Evolutionary conservation across 2,888 invertebrate genomes (phyloP), one percentile per base, ranked within the genome.

Genomic region (Stenotaenia linearis): DNA sequence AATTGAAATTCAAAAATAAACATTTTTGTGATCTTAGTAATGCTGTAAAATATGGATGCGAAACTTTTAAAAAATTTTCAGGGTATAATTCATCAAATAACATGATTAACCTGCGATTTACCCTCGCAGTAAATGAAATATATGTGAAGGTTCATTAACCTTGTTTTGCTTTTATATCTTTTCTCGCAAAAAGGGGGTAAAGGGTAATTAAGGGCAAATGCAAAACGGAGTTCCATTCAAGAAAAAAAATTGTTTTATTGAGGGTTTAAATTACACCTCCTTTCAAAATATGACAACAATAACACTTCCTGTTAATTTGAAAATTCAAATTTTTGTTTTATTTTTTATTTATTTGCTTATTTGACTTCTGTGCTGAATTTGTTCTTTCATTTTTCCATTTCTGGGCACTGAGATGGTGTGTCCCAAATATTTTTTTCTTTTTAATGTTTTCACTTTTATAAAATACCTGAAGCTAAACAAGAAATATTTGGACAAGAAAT

Each of bases 391-490:
- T 25, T n/a, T 28, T 28, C 69, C 69, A 28, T 69, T 69, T 69
- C 12, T 28, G 69, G 18, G 69, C 69, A 28, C 28, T 23, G 4
- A 15, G 50, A 69, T 28, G 28, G 15, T 69, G 28, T 69, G 69
- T 69, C n/a, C 69, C 69, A 69, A 28, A 69, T 69, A 28, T 69
- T 69, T 69, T 69, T 69, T 28, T 25, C 1, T n/a, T 18, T n/a
- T 50, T 7, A n/a, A 10, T 18, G 12, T 1, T 25, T 25, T 69
- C 61, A 25, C 25, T 69, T 69, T 69, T 28, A 15, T 10, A 25
- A 23, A 69, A 69, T 69, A 69, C 25, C 25, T 69, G 69, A 69
- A 69, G 69, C 69, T 69, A 69, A 69, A 69, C 69, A 69, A 69
- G 69, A 69, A 69, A 69, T 45, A 15, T 45, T 25, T 25, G 25